Conservation (phyloP, 2,113 vertebrate species). For the Microtus richardsoni region DNA sequence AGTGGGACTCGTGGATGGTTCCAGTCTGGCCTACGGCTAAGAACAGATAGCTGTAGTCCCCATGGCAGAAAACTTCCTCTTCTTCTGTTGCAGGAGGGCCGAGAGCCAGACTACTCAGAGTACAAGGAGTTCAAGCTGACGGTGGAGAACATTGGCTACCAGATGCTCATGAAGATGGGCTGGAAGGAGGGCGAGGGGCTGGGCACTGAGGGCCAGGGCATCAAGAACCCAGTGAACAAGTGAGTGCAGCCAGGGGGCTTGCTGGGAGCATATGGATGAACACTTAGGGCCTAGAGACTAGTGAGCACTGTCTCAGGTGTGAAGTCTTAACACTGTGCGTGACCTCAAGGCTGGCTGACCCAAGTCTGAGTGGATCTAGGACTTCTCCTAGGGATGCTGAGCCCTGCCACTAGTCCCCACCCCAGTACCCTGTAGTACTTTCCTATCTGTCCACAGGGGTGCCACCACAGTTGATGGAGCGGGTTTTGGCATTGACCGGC, state of each 20-base stretch:
- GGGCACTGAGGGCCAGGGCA: constrained; percentile 95
- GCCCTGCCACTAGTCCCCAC: not conserved
- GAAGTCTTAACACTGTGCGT: not conserved
- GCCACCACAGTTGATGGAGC: constrained; percentile 92
- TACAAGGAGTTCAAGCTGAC: constrained; percentile 99
- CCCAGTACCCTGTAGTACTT: not conserved
- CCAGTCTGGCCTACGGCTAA: not conserved
- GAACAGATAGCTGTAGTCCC: no score
- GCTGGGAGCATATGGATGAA: not conserved
- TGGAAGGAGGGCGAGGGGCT: constrained; percentile 99
- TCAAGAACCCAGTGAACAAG: constrained; percentile 97
- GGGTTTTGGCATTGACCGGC: constrained; percentile 95
- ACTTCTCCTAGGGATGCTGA: not conserved
- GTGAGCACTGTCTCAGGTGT: not conserved
- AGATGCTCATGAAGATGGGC: constrained; percentile 99
- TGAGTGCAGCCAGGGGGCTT: constrained; percentile 78
- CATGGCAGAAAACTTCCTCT: rapidly evolving
- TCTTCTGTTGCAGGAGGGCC: constrained; percentile 91
- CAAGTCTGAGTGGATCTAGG: not conserved
- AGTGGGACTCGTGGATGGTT: not conserved
- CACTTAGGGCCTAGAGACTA: not conserved
- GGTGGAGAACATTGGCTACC: constrained; percentile 98
- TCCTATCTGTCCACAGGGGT: constrained; percentile 86
- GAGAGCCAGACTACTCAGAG: constrained; percentile 97
- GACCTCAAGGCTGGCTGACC: not conserved